These are phyloP conservation scores for Eufriesea mexicana DNA, from an alignment of 1,140 invertebrate genomes.

Conservation along the genomic window DNA sequence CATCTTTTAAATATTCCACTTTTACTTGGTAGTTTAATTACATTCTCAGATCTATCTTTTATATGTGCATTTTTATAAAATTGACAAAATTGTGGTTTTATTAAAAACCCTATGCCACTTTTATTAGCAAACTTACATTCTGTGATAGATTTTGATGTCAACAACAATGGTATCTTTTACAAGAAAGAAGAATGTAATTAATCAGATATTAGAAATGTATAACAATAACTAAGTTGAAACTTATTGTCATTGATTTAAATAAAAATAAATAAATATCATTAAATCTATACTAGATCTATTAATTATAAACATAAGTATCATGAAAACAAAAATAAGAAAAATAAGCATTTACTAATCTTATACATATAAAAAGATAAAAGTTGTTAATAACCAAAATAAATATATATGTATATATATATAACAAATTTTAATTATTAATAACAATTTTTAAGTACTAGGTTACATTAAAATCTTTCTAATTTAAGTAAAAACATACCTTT, in stretches of 20 bases:
- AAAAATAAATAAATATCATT: background rate
- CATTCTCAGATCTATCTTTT: background rate
- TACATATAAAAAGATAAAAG: background rate
- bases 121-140: background rate
- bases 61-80: background rate
- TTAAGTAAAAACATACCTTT: slow-evolving; percentile 10
- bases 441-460: background rate
- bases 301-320: background rate
- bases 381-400: background rate
- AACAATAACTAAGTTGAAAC: background rate
- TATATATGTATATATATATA: too few relatives aligned
- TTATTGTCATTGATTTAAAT: too few relatives aligned
- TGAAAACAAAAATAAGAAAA: background rate
- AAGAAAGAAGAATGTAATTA: background rate
- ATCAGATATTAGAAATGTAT: background rate
- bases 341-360: background rate
- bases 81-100: background rate
- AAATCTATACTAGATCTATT: too few relatives aligned
- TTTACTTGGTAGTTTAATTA: background rate
- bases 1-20: background rate
- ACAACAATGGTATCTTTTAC: background rate
- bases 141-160: background rate
- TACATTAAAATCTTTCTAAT: background rate
- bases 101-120: background rate
- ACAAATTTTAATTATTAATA: too few relatives aligned